A percentile compares a stretch with the other conserved stretches of the same genome.
Evolutionary conservation across 2,797 vertebrate genomes (phyloP).

Genomic region (Pangasius djambal): DNA sequence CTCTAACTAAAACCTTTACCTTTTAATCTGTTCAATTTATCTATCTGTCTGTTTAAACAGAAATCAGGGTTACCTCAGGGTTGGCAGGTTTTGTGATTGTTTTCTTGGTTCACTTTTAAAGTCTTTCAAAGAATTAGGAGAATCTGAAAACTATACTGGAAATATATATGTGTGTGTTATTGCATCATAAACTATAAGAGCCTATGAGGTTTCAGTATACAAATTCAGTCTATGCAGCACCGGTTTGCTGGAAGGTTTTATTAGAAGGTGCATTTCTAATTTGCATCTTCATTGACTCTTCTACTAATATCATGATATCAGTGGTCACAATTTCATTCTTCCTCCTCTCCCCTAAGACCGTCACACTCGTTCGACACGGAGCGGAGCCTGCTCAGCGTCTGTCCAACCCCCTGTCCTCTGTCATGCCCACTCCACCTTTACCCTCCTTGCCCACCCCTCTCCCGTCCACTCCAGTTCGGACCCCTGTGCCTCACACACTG

Average conservation of each 20-base stretch:
- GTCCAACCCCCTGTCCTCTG: slow-evolving; percentile 75
- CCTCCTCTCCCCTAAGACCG: slow-evolving; percentile 71
- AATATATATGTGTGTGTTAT: not conserved
- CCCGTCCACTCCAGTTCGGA: slow-evolving; percentile 74
- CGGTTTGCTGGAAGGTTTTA: not conserved
- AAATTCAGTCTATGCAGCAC: not conserved
- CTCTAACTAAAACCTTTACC: not conserved
- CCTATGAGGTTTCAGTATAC: not conserved
- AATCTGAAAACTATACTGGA: not conserved
- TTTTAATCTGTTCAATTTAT: not conserved
- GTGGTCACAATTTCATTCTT: not conserved
- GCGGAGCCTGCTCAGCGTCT: slow-evolving; percentile 81
- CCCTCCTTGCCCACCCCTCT: slow-evolving; percentile 72
- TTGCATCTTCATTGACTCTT: not conserved
- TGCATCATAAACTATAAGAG: not conserved
- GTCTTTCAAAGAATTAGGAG: no score
- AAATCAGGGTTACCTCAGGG: not conserved
- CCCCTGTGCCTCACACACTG: slow-evolving; percentile 72
- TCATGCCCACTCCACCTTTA: slow-evolving; percentile 71
- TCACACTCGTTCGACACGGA: slow-evolving; percentile 80
- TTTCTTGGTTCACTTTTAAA: not conserved
- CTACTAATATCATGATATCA: not conserved
- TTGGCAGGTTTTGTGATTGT: not conserved
- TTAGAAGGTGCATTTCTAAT: not conserved
- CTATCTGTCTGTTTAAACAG: not conserved